Evolutionary conservation across 2,888 invertebrate genomes (phyloP), one percentile per base, ranked within the genome.

Genomic region (Phengaris alcon): DNA sequence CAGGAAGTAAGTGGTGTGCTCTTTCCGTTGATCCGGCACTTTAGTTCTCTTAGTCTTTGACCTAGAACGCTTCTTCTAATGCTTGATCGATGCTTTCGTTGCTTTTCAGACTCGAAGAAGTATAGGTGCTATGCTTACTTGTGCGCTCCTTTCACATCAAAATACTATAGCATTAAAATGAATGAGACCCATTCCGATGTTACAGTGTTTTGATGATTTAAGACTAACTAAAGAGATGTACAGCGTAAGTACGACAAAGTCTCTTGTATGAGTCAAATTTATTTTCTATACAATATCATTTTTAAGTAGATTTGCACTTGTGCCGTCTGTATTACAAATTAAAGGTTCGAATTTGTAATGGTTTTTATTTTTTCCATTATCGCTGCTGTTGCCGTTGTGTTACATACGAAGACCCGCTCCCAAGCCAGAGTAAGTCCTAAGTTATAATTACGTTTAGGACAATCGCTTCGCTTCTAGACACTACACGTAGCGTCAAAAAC

Each of bases 371-470:
- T 89, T 88, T 83, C 86, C 84, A 87, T 88, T 85, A 85, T 87
- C 86, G 88, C 91, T 88, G 93, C 86, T 81, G 86, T 82, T 84
- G 81, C 81, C 70, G 75, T 75, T 54, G 69, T 72, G 72, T 72
- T 72, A 70, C 70, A 70, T 88, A 81, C 90, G 94, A 94, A 95
- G 95, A 90, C 95, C 94, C 90, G 95, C 95, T 92, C 94, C 94
- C 90, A 95, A 94, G 93, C 94, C 90, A 93, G 95, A 95, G 95
- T 95, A 94, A 95, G 95, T 95, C 88, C 77, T 79, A 82, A 77
- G 79, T 82, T 78, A 76, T 78, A 79, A 74, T 79, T 79, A 82
- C 79, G 79, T 81, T 81, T 81, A 78, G 80, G 79, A 80, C 77
- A 75, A 79, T 76, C 80, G 92, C 92, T 91, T 92, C 81, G 91